Evolutionary conservation across 2,888 invertebrate species (phyloP).

Genomic region (Apomyelois bistriatella): DNA sequence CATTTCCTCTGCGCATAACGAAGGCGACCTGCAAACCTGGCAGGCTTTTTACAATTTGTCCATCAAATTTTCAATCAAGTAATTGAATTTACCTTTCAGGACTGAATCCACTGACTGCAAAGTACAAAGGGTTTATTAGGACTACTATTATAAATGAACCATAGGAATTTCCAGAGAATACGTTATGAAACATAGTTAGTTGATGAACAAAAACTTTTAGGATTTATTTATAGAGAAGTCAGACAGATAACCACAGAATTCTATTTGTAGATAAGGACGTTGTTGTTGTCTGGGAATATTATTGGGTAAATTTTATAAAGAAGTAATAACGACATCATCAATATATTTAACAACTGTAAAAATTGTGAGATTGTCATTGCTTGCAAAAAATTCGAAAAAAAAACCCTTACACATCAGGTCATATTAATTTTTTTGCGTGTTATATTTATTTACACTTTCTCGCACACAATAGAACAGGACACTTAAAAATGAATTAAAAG

Average conservation of each 20-base stretch:
- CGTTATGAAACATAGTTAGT: not conserved
- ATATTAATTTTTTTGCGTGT: too few relatives aligned
- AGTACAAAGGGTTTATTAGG: constrained; percentile 24
- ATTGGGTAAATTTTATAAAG: too few relatives aligned
- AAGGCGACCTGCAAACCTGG: not conserved
- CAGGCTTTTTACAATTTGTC: constrained; percentile 20
- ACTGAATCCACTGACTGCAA: constrained; percentile 28
- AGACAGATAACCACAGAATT: not conserved
- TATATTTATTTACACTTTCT: too few relatives aligned
- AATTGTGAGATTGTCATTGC: too few relatives aligned
- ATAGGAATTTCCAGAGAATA: not conserved
- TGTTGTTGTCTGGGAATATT: too few relatives aligned
- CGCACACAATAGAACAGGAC: too few relatives aligned
- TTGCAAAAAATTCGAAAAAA: too few relatives aligned
- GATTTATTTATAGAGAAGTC: not conserved
- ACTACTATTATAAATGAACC: not conserved
- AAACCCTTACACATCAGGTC: too few relatives aligned
- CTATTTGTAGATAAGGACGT: not conserved
- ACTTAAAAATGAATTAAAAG: too few relatives aligned
- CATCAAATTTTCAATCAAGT: constrained; percentile 46
- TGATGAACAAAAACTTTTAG: not conserved
- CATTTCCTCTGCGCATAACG: not conserved
- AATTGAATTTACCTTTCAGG: constrained; percentile 41
- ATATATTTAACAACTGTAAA: too few relatives aligned
- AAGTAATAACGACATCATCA: not conserved